These are phyloP conservation scores for Garrulus glandarius DNA, from an alignment of 2,797 vertebrate genomes.

Conservation along the genomic window DNA sequence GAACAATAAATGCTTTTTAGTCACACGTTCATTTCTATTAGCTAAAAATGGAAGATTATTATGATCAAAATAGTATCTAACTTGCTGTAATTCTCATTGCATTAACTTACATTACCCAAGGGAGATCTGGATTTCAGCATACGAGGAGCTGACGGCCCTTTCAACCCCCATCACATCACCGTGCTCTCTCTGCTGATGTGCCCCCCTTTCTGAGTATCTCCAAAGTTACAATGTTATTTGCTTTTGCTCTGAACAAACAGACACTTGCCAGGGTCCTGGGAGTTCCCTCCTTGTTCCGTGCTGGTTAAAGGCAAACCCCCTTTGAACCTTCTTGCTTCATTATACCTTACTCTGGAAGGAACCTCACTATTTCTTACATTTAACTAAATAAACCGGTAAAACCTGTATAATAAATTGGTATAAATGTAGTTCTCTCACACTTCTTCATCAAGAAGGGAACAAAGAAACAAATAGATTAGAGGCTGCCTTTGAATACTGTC, in stretches of 20 bases:
- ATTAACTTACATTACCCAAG: background rate
- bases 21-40: background rate
- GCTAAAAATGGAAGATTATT: background rate
- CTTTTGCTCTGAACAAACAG: background rate
- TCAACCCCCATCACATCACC: background rate
- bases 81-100: background rate
- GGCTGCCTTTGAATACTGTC: background rate
- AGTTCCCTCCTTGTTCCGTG: background rate
- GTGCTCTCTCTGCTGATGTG: background rate
- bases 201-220: background rate
- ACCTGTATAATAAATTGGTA: background rate
- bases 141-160: background rate
- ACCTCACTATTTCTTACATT: background rate
- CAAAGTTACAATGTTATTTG: background rate
- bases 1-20: conserved; percentile 30
- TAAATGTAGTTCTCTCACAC: background rate
- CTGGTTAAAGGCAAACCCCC: background rate
- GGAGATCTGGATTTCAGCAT: background rate
- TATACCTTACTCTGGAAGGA: background rate
- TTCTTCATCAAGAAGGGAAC: background rate
- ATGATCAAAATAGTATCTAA: conserved; percentile 11
- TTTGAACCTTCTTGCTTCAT: background rate
- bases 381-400: background rate
- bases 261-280: background rate
- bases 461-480: background rate